Conservation (phyloP, 2,888 invertebrate genomes). For the Strigamia maritima region DNA sequence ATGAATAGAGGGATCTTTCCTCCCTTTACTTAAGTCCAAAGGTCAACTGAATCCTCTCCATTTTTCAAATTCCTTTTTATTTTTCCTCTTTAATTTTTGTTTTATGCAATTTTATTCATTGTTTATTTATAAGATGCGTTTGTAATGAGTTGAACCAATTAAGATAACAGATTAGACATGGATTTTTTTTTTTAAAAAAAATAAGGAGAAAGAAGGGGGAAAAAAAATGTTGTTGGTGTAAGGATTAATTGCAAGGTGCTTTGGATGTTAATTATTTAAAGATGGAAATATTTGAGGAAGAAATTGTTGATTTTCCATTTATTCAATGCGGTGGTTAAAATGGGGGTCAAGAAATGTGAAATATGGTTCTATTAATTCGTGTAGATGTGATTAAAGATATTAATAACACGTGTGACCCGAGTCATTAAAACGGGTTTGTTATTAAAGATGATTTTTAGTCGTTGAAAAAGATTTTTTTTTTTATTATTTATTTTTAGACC, state of each 20-base stretch:
- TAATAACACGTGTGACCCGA: slow-evolving; percentile 2
- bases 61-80: slow-evolving; percentile 28
- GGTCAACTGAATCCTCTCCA: slow-evolving; percentile 28
- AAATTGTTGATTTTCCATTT: not conserved
- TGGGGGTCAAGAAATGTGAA: not conserved
- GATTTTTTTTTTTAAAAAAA: not conserved
- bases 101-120: not conserved
- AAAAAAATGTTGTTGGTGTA: not conserved
- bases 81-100: not conserved
- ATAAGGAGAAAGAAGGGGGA: not conserved
- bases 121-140: not conserved
- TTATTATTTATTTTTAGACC: not conserved
- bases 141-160: not conserved
- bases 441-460: not conserved
- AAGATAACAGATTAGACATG: not conserved
- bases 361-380: not conserved
- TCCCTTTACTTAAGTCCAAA: slow-evolving; percentile 9
- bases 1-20: slow-evolving; percentile 28
- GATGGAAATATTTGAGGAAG: not conserved
- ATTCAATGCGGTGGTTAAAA: not conserved
- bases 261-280: slow-evolving; percentile 1
- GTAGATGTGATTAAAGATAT: not conserved
- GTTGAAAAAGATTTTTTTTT: not conserved
- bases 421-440: not conserved
- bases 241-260: not conserved